A percentile compares a stretch with the other conserved stretches of the same genome.
These are phyloP conservation scores for Crotalus helleri DNA, from an alignment of 2,113 vertebrate species.

Conservation along the genomic window DNA sequence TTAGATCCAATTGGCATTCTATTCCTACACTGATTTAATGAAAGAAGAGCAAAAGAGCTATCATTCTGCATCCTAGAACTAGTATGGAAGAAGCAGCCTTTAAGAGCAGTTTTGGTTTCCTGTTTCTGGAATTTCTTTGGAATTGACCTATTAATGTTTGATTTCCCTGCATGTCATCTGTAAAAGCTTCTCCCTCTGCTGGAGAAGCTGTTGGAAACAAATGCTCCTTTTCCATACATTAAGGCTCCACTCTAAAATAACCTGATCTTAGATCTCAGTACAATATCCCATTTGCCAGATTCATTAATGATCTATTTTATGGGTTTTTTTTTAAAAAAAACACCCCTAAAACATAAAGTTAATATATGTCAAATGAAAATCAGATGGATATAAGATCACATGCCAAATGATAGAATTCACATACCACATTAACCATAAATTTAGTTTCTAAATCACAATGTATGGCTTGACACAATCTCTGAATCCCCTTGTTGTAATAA, in stretches of 20 bases:
- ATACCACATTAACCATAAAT: background rate
- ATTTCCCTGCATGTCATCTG: background rate
- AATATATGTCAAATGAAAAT: background rate
- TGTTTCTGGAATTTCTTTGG: background rate
- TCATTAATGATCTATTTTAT: background rate
- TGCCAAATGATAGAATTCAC: background rate
- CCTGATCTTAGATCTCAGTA: background rate
- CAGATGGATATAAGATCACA: background rate
- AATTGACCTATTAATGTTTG: background rate
- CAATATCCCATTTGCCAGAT: background rate
- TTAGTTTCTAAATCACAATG: background rate
- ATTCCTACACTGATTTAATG: background rate
- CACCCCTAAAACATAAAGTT: background rate
- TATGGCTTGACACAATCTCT: background rate
- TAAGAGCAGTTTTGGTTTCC: background rate
- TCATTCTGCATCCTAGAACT: background rate
- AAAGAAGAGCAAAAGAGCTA: background rate
- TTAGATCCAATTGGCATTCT: background rate
- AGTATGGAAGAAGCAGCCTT: background rate
- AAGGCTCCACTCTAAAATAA: background rate
- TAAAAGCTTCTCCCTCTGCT: background rate
- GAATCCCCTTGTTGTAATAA: background rate
- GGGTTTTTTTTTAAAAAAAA: background rate
- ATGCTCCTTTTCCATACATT: background rate
- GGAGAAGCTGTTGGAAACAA: background rate